phyloP scores from a whole-genome alignment of 1,140 invertebrate genomes.

The Euwallacea similis region DNA sequence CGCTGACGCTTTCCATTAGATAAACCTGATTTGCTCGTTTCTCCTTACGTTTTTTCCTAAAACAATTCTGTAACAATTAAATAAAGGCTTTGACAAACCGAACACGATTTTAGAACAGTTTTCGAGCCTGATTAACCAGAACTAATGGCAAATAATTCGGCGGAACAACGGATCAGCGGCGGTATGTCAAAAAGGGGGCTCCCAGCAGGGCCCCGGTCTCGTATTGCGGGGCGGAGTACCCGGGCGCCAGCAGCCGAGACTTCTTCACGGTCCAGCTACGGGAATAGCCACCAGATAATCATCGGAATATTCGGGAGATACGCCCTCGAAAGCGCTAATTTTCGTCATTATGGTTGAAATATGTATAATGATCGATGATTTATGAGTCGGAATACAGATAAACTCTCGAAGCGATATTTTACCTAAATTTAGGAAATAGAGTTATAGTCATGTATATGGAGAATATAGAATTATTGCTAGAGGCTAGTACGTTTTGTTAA shows the following conservation, averaged over 20 bases:
- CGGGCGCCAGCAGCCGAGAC: conserved; percentile 40
- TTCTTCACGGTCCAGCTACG: conserved; percentile 43
- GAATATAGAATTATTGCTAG: too few species aligned
- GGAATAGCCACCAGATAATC: conserved; percentile 38
- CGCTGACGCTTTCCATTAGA: not conserved
- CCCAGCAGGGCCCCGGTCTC: conserved; percentile 37
- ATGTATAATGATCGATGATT: conserved; percentile 2
- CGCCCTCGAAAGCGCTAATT: conserved; percentile 23
- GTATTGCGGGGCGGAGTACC: conserved; percentile 47
- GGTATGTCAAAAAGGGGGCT: conserved; percentile 7
- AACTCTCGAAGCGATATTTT: too few species aligned
- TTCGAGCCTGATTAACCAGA: conserved; percentile 21
- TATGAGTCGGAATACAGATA: too few species aligned
- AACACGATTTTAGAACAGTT: not conserved
- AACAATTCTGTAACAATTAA: not conserved
- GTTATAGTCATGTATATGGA: too few species aligned
- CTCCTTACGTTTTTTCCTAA: not conserved
- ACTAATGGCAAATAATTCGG: conserved; percentile 37
- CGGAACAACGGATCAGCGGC: conserved; percentile 18
- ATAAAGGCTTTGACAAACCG: not conserved
- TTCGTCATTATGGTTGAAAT: conserved; percentile 18
- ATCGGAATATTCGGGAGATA: conserved; percentile 25
- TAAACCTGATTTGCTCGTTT: not conserved
- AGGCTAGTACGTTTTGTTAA: too few species aligned
- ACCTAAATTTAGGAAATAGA: too few species aligned